Evolutionary conservation across 2,797 vertebrate genomes (phyloP).

Genomic region (Anas georgica): DNA sequence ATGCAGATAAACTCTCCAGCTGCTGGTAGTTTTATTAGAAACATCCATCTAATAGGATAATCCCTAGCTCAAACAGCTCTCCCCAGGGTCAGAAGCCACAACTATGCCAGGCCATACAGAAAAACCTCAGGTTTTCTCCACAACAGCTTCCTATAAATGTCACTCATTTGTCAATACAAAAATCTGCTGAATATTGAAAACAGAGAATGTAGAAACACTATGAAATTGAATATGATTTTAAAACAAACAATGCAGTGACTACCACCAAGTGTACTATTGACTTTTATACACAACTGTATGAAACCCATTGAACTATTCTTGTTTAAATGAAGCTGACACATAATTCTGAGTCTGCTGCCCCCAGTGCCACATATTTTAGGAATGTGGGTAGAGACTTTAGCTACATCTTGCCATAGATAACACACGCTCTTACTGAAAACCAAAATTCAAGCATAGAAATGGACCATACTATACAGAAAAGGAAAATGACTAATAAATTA

Average conservation of each 20-base stretch:
- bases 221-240: not conserved
- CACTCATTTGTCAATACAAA: conserved; percentile 14
- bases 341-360: not conserved
- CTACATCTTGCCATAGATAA: not conserved
- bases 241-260: not conserved
- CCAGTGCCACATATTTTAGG: not conserved
- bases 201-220: not conserved
- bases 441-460: not conserved
- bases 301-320: not conserved
- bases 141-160: conserved; percentile 15
- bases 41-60: conserved; percentile 29
- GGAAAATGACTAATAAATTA: not conserved
- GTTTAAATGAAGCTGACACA: not conserved
- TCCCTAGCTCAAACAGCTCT: conserved; percentile 19
- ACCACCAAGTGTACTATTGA: not conserved
- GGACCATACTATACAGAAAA: not conserved
- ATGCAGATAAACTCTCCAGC: conserved; percentile 5
- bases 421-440: not conserved
- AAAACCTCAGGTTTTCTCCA: conserved; percentile 20
- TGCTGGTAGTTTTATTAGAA: conserved; percentile 31
- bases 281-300: not conserved
- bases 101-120: not conserved
- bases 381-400: not conserved
- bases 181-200: conserved; percentile 33
- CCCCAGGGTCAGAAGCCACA: conserved; percentile 27